Base-by-base conservation (phyloP, 2,797 vertebrate genomes). In the Chrysocyon brachyurus region DNA sequence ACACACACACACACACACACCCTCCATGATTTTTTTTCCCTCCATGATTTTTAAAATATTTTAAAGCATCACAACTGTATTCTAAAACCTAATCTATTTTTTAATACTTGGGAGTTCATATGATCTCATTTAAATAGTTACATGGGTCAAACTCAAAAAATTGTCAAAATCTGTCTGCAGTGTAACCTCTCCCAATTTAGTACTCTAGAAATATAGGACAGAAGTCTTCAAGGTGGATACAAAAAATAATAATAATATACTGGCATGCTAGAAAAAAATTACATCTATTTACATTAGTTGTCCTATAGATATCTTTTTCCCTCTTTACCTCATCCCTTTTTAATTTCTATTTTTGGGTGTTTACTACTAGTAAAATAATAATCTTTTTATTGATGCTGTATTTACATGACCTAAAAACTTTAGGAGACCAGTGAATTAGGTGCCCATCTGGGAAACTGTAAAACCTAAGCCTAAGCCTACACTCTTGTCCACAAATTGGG, bases 271-370 rank as follows among this genome's bases (percentile, higher is more conserved):
- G 7, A 64, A 66, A 87, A 90, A 86, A 54, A 64, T 3, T 56
- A 54, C 8, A 85, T 96, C 5, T 82, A 75, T 22, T 92, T 87
- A 77, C 1, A 33, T 64, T 92, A 84, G 28, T 84, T 46, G 15
- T 90, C 91, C 63, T 78, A 24, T 17, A 57, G n/a, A 52, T 93
- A 87, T 16, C 75, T 59, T 93, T 93, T 85, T 88, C 54, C n/a
- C 17, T 63, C 12, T 68, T 79, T 78, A 81, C 17, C 40, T 33
- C 19, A 85, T 36, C 24, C 64, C n/a, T 82, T 63, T 77, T 77
- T 33, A 40, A 64, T 68, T 59, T 84, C 56, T 66, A 22, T 31
- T 66, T 91, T 49, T 52, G 8, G 59, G 6, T 46, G 22, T 9
- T 87, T 57, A 88, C n/a, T 15, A 31, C 10, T 33, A 87, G 19